phyloP scores from a whole-genome alignment of 2,113 vertebrate genomes.

The Polyodon spathula region DNA sequence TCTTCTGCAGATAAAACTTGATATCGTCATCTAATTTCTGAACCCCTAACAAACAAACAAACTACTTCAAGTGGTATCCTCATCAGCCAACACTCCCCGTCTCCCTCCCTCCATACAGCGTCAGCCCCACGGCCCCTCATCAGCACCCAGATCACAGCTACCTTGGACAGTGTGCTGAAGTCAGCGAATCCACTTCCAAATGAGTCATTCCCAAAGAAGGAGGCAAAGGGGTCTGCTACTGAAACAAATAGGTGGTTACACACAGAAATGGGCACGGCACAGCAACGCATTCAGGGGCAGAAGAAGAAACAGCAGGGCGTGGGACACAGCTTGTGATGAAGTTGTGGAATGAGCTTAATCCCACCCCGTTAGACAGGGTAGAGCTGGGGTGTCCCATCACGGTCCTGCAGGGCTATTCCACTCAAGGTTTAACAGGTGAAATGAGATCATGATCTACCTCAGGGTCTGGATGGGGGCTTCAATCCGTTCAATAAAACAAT shows the following conservation, averaged over 20 bases:
- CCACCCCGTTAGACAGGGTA: too few relatives aligned
- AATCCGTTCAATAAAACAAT: too few relatives aligned
- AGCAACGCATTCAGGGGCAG: neutral
- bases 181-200: slow-evolving; percentile 89
- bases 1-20: too few relatives aligned
- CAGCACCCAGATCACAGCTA: slow-evolving; percentile 37
- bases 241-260: neutral
- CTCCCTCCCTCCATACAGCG: neutral
- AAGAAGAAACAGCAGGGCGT: too few relatives aligned
- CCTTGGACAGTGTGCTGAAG: slow-evolving; percentile 82
- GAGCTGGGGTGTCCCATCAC: too few relatives aligned
- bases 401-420: too few relatives aligned
- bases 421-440: too few relatives aligned
- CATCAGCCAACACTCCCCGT: neutral
- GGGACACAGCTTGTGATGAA: neutral
- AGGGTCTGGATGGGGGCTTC: too few relatives aligned
- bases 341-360: too few relatives aligned
- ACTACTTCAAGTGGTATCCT: neutral
- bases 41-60: neutral
- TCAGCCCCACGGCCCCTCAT: neutral
- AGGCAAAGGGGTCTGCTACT: slow-evolving; percentile 77
- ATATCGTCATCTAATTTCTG: too few relatives aligned
- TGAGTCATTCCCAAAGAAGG: slow-evolving; percentile 84
- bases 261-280: neutral
- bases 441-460: too few relatives aligned